Percentiles rank a stretch among this genome's conserved stretches.
These are phyloP conservation scores for human DNA, from an alignment of 2,113 vertebrate genomes.

Conservation along the genomic window GRCh38 chr9:136171001-136171500, in stretches of 20 bases:
- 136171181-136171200: rapidly evolving
- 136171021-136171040: no score
- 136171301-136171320: background rate
- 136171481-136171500: background rate
- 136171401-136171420: no score
- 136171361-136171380: rapidly evolving
- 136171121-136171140: rapidly evolving
- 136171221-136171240: background rate
- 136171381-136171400: background rate
- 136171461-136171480: no score
- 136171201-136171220: rapidly evolving
- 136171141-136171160: background rate
- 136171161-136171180: rapidly evolving
- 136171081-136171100: background rate
- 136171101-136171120: rapidly evolving
- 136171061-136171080: background rate
- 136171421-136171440: background rate
- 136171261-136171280: background rate
- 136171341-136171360: background rate
- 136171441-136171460: background rate
- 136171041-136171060: no score
- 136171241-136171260: background rate
- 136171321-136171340: no score
- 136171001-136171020: background rate
- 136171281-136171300: background rate